These are phyloP conservation scores for Rhinatrema bivittatum DNA, from an alignment of 2,797 vertebrate genomes.

Conservation along the genomic window DNA sequence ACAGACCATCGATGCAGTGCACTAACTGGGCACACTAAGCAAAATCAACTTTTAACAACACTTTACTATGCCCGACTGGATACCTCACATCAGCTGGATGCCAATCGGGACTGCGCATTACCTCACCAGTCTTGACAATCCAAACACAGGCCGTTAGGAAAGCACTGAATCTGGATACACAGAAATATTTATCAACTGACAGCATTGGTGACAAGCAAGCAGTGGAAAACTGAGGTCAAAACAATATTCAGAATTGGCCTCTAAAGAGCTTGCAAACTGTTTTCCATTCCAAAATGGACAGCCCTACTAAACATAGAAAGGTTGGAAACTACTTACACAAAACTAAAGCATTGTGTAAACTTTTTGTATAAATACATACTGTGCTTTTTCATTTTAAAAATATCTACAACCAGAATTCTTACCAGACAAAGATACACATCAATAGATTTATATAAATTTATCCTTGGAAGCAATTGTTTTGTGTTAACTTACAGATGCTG, in stretches of 20 bases:
- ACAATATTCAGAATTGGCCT: no score
- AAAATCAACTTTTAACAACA: conserved; percentile 19
- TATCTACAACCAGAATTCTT: conserved; percentile 61
- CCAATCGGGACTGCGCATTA: conserved; percentile 17
- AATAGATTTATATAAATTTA: conserved; percentile 81
- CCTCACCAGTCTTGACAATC: conserved; percentile 22
- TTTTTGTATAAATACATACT: conserved; percentile 44
- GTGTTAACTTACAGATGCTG: conserved; percentile 99
- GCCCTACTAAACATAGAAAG: conserved; percentile 35
- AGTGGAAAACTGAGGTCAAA: no score
- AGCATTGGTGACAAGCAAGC: no score
- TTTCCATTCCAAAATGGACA: conserved; percentile 45
- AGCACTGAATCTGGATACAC: conserved; percentile 26
- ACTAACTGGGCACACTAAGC: conserved; percentile 10
- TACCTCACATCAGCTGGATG: conserved; percentile 25
- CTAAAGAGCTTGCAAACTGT: no score
- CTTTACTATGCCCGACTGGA: conserved; percentile 22
- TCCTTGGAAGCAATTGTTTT: conserved; percentile 86
- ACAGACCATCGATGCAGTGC: conserved; percentile 22
- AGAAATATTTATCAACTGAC: no score
- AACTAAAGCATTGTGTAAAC: conserved; percentile 44
- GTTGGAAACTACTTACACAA: conserved; percentile 55
- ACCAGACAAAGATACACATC: conserved; percentile 62
- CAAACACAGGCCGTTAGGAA: conserved; percentile 22
- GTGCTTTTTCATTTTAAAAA: conserved; percentile 38